phyloP scores from a whole-genome alignment of 2,888 invertebrate genomes.

The Orthosia cruda region DNA sequence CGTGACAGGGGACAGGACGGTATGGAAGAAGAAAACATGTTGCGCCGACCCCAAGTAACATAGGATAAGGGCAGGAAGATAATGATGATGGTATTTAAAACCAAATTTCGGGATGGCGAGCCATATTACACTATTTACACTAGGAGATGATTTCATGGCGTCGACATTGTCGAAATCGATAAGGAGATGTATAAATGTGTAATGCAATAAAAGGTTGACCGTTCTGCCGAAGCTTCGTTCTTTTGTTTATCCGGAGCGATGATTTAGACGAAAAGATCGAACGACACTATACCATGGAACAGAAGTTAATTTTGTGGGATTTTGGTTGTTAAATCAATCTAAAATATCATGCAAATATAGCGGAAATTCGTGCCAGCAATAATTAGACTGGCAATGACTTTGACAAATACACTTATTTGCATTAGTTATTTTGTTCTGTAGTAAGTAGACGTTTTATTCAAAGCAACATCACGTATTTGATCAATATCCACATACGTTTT shows the following conservation, averaged over 20 bases:
- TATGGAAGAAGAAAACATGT: too few species aligned
- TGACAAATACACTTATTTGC: not conserved
- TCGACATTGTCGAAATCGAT: not conserved
- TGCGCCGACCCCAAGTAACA: too few species aligned
- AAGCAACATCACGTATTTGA: not conserved
- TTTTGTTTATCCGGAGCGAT: too few species aligned
- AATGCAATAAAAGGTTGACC: too few species aligned
- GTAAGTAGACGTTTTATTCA: not conserved
- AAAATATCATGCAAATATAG: too few species aligned
- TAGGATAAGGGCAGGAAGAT: too few species aligned
- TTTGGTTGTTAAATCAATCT: too few species aligned
- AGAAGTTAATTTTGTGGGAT: too few species aligned
- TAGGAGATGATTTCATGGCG: not conserved
- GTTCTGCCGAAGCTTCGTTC: too few species aligned
- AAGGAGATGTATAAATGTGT: not conserved
- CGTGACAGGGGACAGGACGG: too few species aligned
- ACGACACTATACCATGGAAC: too few species aligned
- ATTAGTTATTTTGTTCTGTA: not conserved
- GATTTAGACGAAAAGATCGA: too few species aligned
- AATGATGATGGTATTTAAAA: not conserved
- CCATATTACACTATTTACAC: not conserved
- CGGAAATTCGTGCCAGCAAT: not conserved
- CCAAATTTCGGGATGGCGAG: not conserved
- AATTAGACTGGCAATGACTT: not conserved
- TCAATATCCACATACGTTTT: not conserved